Base-by-base conservation (phyloP, 1,140 invertebrate species). In the Apis dorsata region DNA sequence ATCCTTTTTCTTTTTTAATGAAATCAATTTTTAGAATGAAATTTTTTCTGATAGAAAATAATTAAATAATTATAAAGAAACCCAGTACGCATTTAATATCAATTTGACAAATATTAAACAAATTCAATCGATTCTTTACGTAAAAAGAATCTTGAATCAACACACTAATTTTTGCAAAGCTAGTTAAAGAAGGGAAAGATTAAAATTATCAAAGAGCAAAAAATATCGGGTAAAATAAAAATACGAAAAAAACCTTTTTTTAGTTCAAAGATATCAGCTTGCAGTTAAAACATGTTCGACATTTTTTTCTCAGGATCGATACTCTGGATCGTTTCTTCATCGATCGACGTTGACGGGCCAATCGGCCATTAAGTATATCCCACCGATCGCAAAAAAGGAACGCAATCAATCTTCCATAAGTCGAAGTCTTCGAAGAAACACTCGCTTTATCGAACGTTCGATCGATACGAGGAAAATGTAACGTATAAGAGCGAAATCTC, bases 381-480 rank as follows among this genome's bases (percentile, higher is more conserved):
- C 59, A 65, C 71, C 59, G 81, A 80, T 72, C 51, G 80, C 81
- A 77, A 87, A 87, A 91, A 92, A 86, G 85, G 84, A 85, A 44
- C 69, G 85, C 86, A 80, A 92, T 92, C 91, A 91, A 92, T 92
- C 92, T 92, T 92, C 83, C 71, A 82, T 87, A 86, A 88, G 88
- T 91, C 88, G 87, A 90, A 86, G 86, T 74, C 70, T 44, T 78
- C 81, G 85, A 66, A 79, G 75, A 81, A 78, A 87, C 73, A 85
- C 57, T 76, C 57, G 63, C 24, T 60, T 76, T 70, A 59, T 84
- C 85, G 62, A 34, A 66, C 65, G 62, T 34, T 76, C 62, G 73
- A 62, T 62, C 34, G 68, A 12, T 1, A 17, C 65, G 73, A 83
- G 53, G 71, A 77, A 87, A 86, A 55, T 72, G 60, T 51, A 65